These are phyloP conservation scores for Cyprinodon tularosa DNA, from an alignment of 2,113 vertebrate species.

Conservation along the genomic window DNA sequence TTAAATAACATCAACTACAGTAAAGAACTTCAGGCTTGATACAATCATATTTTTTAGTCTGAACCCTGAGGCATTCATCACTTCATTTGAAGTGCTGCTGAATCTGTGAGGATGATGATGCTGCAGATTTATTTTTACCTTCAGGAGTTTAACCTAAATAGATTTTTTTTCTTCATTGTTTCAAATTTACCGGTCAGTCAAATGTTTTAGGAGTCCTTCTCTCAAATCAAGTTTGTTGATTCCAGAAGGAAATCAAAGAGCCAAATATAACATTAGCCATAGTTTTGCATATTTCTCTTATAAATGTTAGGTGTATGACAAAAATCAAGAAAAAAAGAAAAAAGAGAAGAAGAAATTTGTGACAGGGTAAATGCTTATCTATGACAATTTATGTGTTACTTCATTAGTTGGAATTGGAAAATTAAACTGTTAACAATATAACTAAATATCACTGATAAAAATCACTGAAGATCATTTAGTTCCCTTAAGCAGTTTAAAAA, in stretches of 20 bases:
- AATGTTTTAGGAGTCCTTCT: neutral
- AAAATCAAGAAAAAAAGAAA: neutral
- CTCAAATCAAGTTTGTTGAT: neutral
- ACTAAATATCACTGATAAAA: neutral
- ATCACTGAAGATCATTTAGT: neutral
- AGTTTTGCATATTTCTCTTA: neutral
- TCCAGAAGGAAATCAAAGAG: neutral
- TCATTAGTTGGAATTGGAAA: too few species aligned
- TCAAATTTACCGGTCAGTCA: neutral
- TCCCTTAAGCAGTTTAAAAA: neutral
- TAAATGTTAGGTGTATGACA: neutral
- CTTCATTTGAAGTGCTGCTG: neutral
- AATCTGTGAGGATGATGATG: neutral
- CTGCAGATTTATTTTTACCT: slow-evolving; percentile 10
- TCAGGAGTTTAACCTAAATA: neutral
- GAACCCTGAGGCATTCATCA: neutral
- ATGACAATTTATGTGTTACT: neutral
- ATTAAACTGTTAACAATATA: neutral
- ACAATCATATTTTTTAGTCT: slow-evolving; percentile 4
- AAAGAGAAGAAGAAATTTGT: neutral
- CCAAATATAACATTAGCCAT: too few species aligned
- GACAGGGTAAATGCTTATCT: neutral
- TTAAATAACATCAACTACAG: neutral
- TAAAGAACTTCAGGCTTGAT: neutral
- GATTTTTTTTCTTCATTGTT: neutral